These are phyloP conservation scores for Podabrus alpinus DNA, from an alignment of 2,888 invertebrate species.

Conservation along the genomic window DNA sequence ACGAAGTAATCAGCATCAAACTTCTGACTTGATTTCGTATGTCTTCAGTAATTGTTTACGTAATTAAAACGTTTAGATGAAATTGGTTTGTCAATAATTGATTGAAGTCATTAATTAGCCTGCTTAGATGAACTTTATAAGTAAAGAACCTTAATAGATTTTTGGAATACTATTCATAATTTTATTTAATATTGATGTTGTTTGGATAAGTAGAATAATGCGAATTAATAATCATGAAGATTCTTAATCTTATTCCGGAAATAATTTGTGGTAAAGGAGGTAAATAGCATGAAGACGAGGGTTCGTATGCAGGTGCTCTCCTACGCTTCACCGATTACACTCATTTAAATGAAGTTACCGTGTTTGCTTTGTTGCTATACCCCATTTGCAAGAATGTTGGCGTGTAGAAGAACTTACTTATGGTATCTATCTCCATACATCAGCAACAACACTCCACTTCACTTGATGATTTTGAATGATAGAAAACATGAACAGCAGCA, in stretches of 20 bases:
- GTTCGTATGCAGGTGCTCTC: constrained; percentile 42
- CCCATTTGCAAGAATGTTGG: constrained; percentile 17
- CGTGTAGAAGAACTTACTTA: constrained; percentile 14
- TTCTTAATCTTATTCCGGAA: constrained; percentile 1
- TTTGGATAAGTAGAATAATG: background rate
- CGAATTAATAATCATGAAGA: background rate
- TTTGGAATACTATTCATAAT: background rate
- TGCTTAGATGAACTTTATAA: background rate
- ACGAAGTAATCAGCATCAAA: background rate
- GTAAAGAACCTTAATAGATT: background rate
- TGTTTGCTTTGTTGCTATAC: constrained; percentile 14
- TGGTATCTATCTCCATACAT: constrained; percentile 11
- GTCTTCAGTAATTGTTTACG: background rate
- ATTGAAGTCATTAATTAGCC: background rate
- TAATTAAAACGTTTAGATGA: background rate
- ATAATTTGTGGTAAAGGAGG: background rate
- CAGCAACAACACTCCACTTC: background rate
- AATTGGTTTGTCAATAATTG: background rate
- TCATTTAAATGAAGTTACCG: constrained; percentile 34
- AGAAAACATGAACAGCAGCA: constrained; percentile 4
- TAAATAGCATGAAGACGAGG: constrained; percentile 9
- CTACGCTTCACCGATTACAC: constrained; percentile 42
- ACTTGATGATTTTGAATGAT: constrained; percentile 11
- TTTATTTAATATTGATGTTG: background rate
- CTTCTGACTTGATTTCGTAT: background rate